Conservation (phyloP, 2,113 vertebrate species). For the Atherinomorus stipes region DNA sequence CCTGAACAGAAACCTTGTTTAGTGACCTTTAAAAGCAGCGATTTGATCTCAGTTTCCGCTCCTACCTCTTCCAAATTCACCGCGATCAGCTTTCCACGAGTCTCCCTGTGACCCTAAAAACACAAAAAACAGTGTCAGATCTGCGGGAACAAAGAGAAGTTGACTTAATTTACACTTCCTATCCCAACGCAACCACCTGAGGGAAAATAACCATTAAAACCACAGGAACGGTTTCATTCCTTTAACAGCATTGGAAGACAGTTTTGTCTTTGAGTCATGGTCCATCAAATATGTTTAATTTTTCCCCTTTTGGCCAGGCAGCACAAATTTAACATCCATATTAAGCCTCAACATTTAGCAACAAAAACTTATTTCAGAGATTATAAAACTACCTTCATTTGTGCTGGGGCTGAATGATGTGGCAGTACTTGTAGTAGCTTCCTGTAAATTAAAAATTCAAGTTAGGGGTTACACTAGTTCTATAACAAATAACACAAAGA, state of each 20-base stretch:
- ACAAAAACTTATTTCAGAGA: neutral
- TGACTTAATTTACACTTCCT: no score
- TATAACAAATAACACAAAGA: neutral
- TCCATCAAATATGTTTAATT: no score
- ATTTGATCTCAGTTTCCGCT: neutral
- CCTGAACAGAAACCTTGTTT: slow-evolving; percentile 1
- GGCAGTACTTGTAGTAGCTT: neutral
- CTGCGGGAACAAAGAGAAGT: no score
- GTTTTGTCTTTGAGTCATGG: no score
- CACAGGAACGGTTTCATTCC: no score
- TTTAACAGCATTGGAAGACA: no score
- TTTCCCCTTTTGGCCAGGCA: neutral
- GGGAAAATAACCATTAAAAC: no score
- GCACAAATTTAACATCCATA: no score
- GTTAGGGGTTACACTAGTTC: rapidly evolving
- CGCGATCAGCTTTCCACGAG: neutral
- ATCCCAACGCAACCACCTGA: no score
- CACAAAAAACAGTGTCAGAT: neutral
- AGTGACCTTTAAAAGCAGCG: rapidly evolving
- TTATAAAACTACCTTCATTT: slow-evolving; percentile 16
- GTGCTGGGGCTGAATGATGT: neutral
- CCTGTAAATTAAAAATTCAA: neutral
- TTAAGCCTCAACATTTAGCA: no score
- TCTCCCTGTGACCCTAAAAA: neutral
- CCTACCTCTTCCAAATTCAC: slow-evolving; percentile 17